phyloP scores from a whole-genome alignment of 2,113 vertebrate species.

The Rissa tridactyla region DNA sequence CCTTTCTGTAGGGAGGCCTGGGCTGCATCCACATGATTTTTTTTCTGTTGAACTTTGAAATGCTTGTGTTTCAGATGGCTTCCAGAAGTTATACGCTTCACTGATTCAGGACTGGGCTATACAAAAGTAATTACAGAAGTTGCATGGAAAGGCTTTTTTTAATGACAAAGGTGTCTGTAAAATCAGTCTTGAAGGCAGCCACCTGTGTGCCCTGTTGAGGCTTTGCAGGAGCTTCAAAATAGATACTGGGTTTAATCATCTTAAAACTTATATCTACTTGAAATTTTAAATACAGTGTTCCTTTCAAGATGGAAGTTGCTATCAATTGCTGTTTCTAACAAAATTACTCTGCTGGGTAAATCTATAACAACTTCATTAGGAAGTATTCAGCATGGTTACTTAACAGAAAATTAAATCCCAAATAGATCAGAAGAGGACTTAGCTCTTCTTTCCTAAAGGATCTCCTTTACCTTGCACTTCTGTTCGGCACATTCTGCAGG shows the following conservation, averaged over 20 bases:
- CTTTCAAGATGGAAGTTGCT: background rate
- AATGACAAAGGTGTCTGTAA: background rate
- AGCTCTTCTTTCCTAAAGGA: background rate
- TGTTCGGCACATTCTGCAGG: background rate
- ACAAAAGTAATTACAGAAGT: background rate
- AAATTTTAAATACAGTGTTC: background rate
- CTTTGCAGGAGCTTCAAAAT: background rate
- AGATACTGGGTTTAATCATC: background rate
- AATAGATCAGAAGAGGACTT: background rate
- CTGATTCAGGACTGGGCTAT: background rate
- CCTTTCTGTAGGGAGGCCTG: background rate
- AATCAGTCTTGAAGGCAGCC: background rate
- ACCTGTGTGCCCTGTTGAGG: background rate
- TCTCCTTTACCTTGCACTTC: background rate
- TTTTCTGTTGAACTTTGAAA: background rate
- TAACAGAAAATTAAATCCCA: background rate
- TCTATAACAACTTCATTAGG: background rate
- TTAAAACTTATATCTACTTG: background rate
- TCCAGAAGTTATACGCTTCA: background rate
- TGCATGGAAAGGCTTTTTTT: background rate
- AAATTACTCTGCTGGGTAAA: background rate
- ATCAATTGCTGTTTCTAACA: background rate
- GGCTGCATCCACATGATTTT: accelerated
- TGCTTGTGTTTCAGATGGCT: background rate
- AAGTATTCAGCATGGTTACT: background rate